These are phyloP conservation scores for Gymnosoma rotundatum DNA, from an alignment of 2,888 invertebrate species.

Conservation along the genomic window DNA sequence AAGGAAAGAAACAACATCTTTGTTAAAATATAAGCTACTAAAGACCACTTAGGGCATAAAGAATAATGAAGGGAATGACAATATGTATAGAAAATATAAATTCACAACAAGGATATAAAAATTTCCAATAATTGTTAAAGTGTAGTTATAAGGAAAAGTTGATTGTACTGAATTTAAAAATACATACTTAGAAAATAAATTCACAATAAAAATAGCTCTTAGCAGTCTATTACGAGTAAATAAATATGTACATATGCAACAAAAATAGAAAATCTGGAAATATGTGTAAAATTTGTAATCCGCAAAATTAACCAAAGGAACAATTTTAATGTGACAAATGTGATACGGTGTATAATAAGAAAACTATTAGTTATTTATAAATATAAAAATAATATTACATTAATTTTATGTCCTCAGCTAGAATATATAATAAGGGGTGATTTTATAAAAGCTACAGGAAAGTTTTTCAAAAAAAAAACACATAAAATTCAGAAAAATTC, in stretches of 20 bases:
- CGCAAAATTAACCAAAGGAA: no score
- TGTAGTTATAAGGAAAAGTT: constrained; percentile 66
- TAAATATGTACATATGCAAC: not conserved
- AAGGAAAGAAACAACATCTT: constrained; percentile 27
- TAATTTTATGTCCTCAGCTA: no score
- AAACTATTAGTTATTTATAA: no score
- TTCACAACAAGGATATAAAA: constrained; percentile 58
- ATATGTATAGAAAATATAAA: constrained; percentile 23
- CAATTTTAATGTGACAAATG: no score
- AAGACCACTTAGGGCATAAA: constrained; percentile 54
- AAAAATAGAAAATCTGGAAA: not conserved
- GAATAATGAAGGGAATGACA: constrained; percentile 42
- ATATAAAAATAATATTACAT: no score
- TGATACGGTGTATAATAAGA: no score
- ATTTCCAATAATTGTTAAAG: constrained; percentile 58
- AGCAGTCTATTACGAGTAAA: not conserved
- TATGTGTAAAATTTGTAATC: not conserved
- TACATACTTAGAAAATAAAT: constrained; percentile 49
- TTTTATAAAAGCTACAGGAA: no score
- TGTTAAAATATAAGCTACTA: constrained; percentile 39
- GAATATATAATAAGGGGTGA: no score
- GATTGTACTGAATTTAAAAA: constrained; percentile 55
- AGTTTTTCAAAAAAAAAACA: no score
- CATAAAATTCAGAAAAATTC: no score
- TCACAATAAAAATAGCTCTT: constrained; percentile 8